phyloP scores from a whole-genome alignment of 2,888 invertebrate genomes.

The Bruchidius siliquastri region DNA sequence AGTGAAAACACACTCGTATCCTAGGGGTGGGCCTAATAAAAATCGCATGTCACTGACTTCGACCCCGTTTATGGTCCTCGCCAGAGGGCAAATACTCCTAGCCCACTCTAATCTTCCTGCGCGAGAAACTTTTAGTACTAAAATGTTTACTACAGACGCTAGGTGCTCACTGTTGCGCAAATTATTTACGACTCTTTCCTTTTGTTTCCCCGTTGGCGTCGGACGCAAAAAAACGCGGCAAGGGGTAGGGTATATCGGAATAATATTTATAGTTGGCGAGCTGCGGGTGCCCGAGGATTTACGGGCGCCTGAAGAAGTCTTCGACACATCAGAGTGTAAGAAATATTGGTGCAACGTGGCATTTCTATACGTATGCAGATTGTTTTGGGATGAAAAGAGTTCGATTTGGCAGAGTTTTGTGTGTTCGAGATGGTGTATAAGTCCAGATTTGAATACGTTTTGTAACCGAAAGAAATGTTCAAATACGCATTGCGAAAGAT shows the following conservation, averaged over 20 bases:
- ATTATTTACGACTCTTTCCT: background rate
- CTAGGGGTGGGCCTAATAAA: too few relatives aligned
- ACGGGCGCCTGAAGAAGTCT: background rate
- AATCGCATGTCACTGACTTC: too few relatives aligned
- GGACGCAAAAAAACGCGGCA: background rate
- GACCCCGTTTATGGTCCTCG: background rate
- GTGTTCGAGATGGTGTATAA: too few relatives aligned
- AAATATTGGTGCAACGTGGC: background rate
- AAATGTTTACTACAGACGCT: background rate
- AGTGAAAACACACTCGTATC: too few relatives aligned
- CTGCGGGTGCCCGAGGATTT: background rate
- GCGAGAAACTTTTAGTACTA: background rate
- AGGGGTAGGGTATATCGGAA: background rate
- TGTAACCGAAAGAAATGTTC: too few relatives aligned
- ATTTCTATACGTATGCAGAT: background rate
- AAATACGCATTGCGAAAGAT: too few relatives aligned
- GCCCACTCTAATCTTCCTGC: background rate
- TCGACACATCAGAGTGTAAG: background rate
- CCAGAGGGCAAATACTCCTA: background rate
- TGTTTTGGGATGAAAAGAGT: background rate
- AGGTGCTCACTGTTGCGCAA: background rate
- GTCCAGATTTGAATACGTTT: too few relatives aligned
- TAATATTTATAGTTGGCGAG: background rate
- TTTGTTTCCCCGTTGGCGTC: background rate
- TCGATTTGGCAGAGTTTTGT: background rate